Conservation (phyloP, 2,888 invertebrate genomes). For the Melanargia galathea region DNA sequence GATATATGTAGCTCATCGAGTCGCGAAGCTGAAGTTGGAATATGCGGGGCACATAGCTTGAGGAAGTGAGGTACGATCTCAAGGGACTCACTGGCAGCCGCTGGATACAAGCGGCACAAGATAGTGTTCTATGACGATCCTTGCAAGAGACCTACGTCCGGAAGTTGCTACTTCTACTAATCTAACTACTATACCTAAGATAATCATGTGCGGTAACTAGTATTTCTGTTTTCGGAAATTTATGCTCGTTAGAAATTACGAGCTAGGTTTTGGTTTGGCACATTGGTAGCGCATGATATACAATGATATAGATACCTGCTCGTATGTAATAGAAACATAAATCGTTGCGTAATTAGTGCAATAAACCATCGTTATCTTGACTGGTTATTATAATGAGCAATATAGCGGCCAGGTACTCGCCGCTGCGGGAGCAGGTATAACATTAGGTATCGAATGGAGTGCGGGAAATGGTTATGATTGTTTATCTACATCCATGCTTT, state of each 20-base stretch:
- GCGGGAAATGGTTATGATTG: slow-evolving; percentile 5
- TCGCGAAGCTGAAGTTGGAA: too few species aligned
- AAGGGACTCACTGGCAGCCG: too few species aligned
- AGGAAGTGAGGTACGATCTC: too few species aligned
- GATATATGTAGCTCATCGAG: too few species aligned
- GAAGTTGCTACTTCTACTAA: too few species aligned
- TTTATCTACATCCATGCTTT: too few species aligned
- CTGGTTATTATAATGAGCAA: slow-evolving; percentile 36
- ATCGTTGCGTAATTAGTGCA: slow-evolving; percentile 32
- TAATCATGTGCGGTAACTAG: too few species aligned
- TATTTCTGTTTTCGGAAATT: neutral
- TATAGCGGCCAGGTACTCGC: slow-evolving; percentile 22
- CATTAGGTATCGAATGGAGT: slow-evolving; percentile 21
- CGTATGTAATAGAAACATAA: slow-evolving; percentile 29
- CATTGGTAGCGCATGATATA: neutral
- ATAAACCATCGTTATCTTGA: slow-evolving; percentile 39
- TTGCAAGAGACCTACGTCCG: too few species aligned
- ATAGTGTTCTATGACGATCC: too few species aligned
- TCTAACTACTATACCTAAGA: too few species aligned
- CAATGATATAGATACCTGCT: neutral
- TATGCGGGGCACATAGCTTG: too few species aligned
- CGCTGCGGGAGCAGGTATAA: neutral
- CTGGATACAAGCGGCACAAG: too few species aligned
- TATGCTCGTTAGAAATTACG: neutral
- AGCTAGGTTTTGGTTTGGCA: neutral